A percentile compares a stretch with the other conserved stretches of the same genome.
phyloP scores from a whole-genome alignment of 2,113 vertebrate species.

The Addax nasomaculatus region DNA sequence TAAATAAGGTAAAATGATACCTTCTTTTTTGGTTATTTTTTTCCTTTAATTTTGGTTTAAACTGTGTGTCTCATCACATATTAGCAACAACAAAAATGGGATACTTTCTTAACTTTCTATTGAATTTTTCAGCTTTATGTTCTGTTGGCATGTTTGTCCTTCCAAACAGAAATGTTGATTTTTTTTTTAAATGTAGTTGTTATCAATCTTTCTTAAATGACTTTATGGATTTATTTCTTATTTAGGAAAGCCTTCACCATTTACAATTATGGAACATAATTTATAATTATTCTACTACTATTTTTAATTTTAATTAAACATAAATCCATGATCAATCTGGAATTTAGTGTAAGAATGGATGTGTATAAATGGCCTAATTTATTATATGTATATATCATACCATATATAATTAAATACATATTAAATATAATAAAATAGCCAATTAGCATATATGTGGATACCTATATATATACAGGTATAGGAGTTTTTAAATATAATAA shows the following conservation, averaged over 20 bases:
- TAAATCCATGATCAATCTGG: not conserved
- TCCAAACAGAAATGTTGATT: not conserved
- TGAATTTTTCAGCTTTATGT: not conserved
- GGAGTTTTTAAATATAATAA: not conserved
- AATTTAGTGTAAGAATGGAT: not conserved
- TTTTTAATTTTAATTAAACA: not conserved
- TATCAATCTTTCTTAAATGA: not conserved
- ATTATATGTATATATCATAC: not conserved
- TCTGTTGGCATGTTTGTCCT: not conserved
- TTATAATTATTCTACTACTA: not conserved
- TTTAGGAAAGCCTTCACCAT: not conserved
- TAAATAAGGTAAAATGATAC: not conserved
- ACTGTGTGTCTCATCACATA: not conserved
- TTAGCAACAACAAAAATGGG: not conserved
- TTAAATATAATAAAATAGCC: not conserved
- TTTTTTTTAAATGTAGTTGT: not conserved
- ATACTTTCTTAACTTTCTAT: not conserved
- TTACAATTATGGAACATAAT: not conserved
- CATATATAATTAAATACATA: not conserved
- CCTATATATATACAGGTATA: too few relatives aligned
- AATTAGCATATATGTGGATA: not conserved
- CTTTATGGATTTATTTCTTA: not conserved
- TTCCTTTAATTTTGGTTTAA: not conserved
- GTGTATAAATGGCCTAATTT: not conserved
- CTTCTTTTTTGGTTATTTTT: not conserved